Evolutionary conservation across 2,888 invertebrate genomes (phyloP).

Genomic region (Diogma glabrata): DNA sequence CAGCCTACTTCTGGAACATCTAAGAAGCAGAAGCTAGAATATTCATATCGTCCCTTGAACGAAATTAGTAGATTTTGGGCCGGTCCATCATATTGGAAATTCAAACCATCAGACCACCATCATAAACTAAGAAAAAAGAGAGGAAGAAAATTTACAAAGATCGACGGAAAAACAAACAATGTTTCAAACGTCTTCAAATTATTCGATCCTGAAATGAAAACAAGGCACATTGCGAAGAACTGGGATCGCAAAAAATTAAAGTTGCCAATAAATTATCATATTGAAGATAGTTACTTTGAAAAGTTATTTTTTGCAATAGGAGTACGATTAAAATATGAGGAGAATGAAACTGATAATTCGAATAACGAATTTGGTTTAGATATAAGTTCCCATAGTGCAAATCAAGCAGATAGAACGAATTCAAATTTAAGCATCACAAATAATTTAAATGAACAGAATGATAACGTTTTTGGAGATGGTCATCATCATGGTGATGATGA

Average conservation of each 20-base stretch:
- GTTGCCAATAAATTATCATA: slow-evolving; percentile 27
- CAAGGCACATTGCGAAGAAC: slow-evolving; percentile 30
- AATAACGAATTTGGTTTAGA: no score
- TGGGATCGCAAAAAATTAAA: slow-evolving; percentile 35
- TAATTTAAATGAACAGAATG: no score
- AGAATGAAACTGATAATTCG: no score
- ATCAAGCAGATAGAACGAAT: no score
- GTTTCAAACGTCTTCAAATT: not conserved
- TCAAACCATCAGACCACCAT: slow-evolving; percentile 36
- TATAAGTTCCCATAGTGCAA: no score
- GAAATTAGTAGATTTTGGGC: slow-evolving; percentile 53
- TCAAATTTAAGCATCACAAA: no score
- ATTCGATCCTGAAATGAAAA: slow-evolving; percentile 20
- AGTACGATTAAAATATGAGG: not conserved
- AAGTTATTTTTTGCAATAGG: not conserved
- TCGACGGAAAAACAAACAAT: no score
- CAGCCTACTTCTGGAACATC: slow-evolving; percentile 39
- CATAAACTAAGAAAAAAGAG: no score
- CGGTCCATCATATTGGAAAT: slow-evolving; percentile 74
- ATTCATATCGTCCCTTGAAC: slow-evolving; percentile 52
- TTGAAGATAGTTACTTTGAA: slow-evolving; percentile 1
- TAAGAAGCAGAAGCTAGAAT: slow-evolving; percentile 50
- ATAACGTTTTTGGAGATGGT: no score
- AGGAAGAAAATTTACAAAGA: not conserved
- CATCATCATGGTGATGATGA: no score